phyloP scores from a whole-genome alignment of 2,888 invertebrate genomes.

The Tachystola acroxantha region DNA sequence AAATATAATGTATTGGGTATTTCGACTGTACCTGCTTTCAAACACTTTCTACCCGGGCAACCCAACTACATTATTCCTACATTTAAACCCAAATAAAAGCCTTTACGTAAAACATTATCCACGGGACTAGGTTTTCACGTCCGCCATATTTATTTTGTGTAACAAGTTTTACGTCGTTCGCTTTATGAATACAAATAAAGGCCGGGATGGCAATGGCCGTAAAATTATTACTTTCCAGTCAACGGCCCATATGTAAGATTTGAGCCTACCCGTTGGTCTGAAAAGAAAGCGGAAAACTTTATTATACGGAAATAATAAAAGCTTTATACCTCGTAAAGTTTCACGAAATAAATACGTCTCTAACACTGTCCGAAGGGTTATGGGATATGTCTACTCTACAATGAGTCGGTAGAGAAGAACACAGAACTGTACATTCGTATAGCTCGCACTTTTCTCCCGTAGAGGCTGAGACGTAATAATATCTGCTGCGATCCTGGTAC shows the following conservation, averaged over 20 bases:
- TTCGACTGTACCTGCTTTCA: too few species aligned
- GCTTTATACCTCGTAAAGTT: conserved; percentile 14
- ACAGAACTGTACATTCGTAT: too few species aligned
- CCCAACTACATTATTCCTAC: too few species aligned
- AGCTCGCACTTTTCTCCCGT: too few species aligned
- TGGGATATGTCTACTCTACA: neutral
- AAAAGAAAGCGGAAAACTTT: conserved; percentile 15
- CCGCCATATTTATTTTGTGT: conserved; percentile 4
- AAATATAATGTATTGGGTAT: too few species aligned
- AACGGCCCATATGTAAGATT: conserved; percentile 14
- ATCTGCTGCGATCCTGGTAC: too few species aligned
- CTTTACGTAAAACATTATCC: too few species aligned
- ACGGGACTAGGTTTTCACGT: too few species aligned
- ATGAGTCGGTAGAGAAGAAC: too few species aligned
- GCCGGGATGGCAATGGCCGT: conserved; percentile 10
- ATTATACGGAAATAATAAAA: conserved; percentile 19
- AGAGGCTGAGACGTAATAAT: too few species aligned
- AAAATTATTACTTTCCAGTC: conserved; percentile 21
- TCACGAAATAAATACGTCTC: conserved; percentile 6
- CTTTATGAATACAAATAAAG: conserved; percentile 23
- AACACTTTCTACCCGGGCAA: too few species aligned
- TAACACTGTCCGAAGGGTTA: conserved; percentile 4
- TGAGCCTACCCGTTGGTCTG: conserved; percentile 12
- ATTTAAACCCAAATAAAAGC: too few species aligned
- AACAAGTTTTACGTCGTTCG: conserved; percentile 13